Conservation (phyloP, 2,797 vertebrate species). For the Pteropus rufus region DNA sequence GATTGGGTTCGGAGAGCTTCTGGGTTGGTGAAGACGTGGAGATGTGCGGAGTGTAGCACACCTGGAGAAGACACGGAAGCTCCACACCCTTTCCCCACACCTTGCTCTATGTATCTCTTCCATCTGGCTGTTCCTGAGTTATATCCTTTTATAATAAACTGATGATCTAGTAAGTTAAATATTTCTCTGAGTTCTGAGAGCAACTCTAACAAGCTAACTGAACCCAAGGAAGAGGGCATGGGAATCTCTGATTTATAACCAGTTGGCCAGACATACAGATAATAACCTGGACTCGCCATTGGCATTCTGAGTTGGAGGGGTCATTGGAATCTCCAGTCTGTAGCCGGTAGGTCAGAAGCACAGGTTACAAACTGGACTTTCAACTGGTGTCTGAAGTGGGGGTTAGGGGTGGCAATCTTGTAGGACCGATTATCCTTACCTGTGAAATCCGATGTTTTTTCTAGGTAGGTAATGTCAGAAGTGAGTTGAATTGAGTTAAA, state of each 20-base stretch:
- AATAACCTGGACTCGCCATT: background rate
- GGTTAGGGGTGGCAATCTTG: background rate
- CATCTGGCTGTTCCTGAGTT: background rate
- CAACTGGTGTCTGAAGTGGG: background rate
- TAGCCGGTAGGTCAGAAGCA: background rate
- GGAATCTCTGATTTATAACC: background rate
- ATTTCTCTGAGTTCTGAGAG: background rate
- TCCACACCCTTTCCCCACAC: background rate
- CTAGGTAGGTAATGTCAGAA: background rate
- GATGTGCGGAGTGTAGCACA: no score
- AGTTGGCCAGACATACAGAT: background rate
- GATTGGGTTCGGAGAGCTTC: background rate
- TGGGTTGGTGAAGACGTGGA: background rate
- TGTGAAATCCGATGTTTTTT: background rate
- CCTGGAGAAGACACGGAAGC: background rate
- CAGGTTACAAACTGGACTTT: background rate
- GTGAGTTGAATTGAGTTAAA: background rate
- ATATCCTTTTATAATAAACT: background rate
- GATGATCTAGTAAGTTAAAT: background rate
- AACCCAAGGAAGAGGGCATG: background rate
- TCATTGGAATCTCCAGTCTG: background rate
- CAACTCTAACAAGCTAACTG: background rate
- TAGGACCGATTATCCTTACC: background rate
- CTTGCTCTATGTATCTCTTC: background rate
- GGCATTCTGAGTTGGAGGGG: background rate